A percentile compares a stretch with the other conserved stretches of the same genome.
Evolutionary conservation across 2,888 invertebrate genomes (phyloP).

Genomic region (Erebia epiphron): DNA sequence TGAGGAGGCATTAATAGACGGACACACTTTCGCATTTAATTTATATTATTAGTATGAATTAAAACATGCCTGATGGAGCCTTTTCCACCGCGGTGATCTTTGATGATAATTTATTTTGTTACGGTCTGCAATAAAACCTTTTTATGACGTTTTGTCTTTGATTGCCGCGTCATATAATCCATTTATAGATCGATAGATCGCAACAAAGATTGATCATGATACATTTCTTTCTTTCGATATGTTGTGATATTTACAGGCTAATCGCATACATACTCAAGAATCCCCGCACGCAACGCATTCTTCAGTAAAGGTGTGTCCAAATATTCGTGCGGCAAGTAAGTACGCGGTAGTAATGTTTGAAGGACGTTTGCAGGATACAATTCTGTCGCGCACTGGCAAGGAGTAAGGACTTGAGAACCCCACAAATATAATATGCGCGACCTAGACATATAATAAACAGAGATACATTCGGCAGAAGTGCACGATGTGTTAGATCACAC

Average conservation of each 20-base stretch:
- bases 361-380: no score
- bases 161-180: conserved; percentile 25
- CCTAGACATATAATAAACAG: no score
- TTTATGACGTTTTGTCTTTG: conserved; percentile 21
- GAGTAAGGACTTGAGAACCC: no score
- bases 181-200: conserved; percentile 23
- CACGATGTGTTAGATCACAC: no score
- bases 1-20: no score
- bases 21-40: no score
- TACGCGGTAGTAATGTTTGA: no score
- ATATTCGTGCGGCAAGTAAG: no score
- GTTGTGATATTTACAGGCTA: neutral
- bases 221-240: conserved; percentile 10
- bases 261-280: neutral
- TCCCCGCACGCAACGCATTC: neutral
- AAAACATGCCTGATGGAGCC: conserved; percentile 2
- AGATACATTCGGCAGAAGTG: no score
- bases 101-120: conserved; percentile 10
- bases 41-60: neutral
- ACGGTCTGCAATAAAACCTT: conserved; percentile 20
- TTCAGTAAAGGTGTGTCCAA: no score
- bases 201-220: conserved; percentile 22
- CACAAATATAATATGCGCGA: no score
- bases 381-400: no score
- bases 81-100: conserved; percentile 4